Evolutionary conservation across 1,140 invertebrate species (phyloP), one percentile per base, ranked within the genome.

Genomic region (Nephotettix cincticeps): DNA sequence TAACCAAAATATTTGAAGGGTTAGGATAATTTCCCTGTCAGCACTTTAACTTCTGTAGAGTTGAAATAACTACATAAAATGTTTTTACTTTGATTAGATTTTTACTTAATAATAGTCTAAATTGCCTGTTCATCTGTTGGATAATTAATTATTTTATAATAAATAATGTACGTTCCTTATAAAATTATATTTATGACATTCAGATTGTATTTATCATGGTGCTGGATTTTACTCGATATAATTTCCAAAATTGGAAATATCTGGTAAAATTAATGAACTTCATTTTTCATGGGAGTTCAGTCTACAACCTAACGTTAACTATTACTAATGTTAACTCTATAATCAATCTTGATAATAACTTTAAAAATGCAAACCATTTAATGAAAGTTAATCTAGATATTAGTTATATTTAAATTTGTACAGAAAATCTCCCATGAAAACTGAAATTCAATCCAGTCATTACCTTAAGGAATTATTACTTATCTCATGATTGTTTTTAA

Each of bases 141-240:
- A n/a, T n/a, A n/a, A n/a, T n/a, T n/a, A n/a, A n/a, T n/a, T n/a
- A n/a, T n/a, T n/a, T n/a, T n/a, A n/a, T n/a, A n/a, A 25, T 84
- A 80, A 23, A 82, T 80, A n/a, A n/a, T n/a, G n/a, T n/a, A n/a
- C n/a, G n/a, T n/a, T n/a, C n/a, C n/a, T n/a, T n/a, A n/a, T n/a
- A n/a, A n/a, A n/a, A n/a, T n/a, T n/a, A n/a, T n/a, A n/a, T 72
- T 77, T 77, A 58, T 82, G 81, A 36, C 32, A 36, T 36, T 36
- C 32, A 36, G 32, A 36, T 6, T 36, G 32, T 14, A 36, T 36
- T 36, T 36, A 14, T 21, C 19, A 11, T 51, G 47, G n/a, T 51
- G n/a, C 47, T 51, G 47, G 36, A 17, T 51, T 51, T 51, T n/a
- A 51, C 4, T 51, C 6, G 36, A 51, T 11, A 51, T 36, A 36